phyloP scores from a whole-genome alignment of 30 jellyfish, hydroid and myxozoan species.

The Sanderia malayensis region DNA sequence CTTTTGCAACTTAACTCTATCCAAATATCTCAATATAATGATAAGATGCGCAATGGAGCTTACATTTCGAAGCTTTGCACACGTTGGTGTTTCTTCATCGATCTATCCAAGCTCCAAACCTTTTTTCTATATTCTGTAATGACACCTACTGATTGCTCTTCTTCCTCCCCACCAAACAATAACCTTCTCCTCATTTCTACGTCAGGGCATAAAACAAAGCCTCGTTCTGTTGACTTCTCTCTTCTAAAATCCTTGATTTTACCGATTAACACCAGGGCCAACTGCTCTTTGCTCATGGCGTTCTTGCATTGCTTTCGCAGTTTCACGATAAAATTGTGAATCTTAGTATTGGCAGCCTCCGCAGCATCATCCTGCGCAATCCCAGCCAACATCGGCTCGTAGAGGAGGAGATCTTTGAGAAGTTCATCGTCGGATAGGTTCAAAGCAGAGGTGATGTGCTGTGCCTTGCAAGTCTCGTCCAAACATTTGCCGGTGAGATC shows the following conservation, averaged over 20 bases:
- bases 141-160: conserved; percentile 6
- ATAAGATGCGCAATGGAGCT: no score
- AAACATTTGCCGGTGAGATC: conserved; percentile 83
- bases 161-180: background rate
- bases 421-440: conserved; percentile 45
- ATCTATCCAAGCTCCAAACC: conserved; percentile 17
- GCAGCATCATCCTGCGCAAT: conserved; percentile 20
- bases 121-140: conserved; percentile 2
- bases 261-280: conserved; percentile 54
- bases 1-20: no score
- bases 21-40: no score
- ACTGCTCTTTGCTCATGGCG: conserved; percentile 49
- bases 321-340: conserved; percentile 26
- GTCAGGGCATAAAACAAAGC: background rate
- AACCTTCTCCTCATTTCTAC: conserved; percentile 24
- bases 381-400: conserved; percentile 52
- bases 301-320: conserved; percentile 38
- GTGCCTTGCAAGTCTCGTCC: conserved; percentile 56
- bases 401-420: conserved; percentile 47
- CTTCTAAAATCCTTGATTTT: conserved; percentile 31
- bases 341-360: conserved; percentile 16
- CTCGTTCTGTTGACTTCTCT: conserved; percentile 13
- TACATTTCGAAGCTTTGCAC: no score
- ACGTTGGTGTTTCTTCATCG: background rate
- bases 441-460: conserved; percentile 58